Conservation (phyloP, 1,140 invertebrate species). For the Dreissena polymorpha region DNA sequence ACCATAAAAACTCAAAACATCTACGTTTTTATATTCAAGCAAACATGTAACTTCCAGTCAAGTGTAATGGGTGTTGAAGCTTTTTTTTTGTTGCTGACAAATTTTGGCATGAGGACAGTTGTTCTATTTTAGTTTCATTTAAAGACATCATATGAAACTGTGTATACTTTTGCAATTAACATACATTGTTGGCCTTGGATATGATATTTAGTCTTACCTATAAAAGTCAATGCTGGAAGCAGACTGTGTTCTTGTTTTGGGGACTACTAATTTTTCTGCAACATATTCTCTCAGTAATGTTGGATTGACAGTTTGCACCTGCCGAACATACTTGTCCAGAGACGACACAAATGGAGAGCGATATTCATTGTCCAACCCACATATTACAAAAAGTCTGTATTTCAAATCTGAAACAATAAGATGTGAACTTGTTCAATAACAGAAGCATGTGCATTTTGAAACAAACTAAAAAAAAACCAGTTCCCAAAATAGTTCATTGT, state of each 20-base stretch:
- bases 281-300: conserved; percentile 55
- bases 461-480: too few species aligned
- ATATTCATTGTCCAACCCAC: conserved; percentile 66
- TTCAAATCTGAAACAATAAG: conserved; percentile 21
- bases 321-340: conserved; percentile 62
- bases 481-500: too few species aligned
- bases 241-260: neutral
- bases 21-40: too few species aligned
- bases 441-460: neutral
- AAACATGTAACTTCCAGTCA: too few species aligned
- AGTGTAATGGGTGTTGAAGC: too few species aligned
- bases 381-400: conserved; percentile 66
- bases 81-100: too few species aligned
- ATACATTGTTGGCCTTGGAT: neutral
- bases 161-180: neutral
- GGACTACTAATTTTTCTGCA: conserved; percentile 29
- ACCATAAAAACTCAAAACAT: too few species aligned
- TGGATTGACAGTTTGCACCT: conserved; percentile 30
- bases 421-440: neutral
- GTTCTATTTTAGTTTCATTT: neutral
- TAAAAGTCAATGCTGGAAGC: conserved; percentile 54
- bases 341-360: conserved; percentile 66
- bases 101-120: neutral
- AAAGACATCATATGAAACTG: neutral
- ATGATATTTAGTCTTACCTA: conserved; percentile 38